These are phyloP conservation scores for Volucella bombylans DNA, from an alignment of 2,888 invertebrate species.

Conservation along the genomic window DNA sequence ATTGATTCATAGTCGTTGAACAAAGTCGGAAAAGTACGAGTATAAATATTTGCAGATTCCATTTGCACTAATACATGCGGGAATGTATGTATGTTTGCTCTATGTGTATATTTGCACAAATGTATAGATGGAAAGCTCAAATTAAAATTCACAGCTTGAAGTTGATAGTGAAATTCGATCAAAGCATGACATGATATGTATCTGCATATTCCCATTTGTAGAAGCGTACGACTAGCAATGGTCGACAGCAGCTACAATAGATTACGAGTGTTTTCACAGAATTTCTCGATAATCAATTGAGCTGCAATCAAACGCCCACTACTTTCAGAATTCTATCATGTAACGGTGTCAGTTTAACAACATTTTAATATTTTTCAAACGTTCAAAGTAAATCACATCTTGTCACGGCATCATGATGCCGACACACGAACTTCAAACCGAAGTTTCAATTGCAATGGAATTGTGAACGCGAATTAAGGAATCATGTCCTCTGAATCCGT, in stretches of 20 bases:
- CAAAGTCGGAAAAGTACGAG: no score
- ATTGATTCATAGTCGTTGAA: no score
- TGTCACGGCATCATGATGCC: constrained; percentile 54
- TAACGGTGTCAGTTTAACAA: constrained; percentile 50
- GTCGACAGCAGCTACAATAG: constrained; percentile 19
- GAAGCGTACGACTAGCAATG: not conserved
- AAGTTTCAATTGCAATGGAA: constrained; percentile 45
- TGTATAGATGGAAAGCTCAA: no score
- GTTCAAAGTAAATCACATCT: constrained; percentile 45
- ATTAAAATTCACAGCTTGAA: no score
- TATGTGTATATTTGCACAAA: no score
- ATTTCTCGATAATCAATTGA: constrained; percentile 64
- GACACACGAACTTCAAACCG: constrained; percentile 54
- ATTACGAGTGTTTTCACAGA: constrained; percentile 6
- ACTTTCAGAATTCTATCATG: constrained; percentile 19
- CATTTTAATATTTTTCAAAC: constrained; percentile 64
- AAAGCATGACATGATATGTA: not conserved
- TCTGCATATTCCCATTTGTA: not conserved
- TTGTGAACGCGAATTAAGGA: constrained; percentile 20
- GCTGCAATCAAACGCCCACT: constrained; percentile 39
- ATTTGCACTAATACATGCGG: no score
- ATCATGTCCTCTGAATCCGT: constrained; percentile 3
- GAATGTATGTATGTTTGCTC: no score
- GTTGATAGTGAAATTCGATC: no score
- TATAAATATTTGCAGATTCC: no score